A percentile compares a stretch with the other conserved stretches of the same genome.
phyloP scores from a whole-genome alignment of 64 coral and sea anemone genomes.

The Platygyra sinensis region DNA sequence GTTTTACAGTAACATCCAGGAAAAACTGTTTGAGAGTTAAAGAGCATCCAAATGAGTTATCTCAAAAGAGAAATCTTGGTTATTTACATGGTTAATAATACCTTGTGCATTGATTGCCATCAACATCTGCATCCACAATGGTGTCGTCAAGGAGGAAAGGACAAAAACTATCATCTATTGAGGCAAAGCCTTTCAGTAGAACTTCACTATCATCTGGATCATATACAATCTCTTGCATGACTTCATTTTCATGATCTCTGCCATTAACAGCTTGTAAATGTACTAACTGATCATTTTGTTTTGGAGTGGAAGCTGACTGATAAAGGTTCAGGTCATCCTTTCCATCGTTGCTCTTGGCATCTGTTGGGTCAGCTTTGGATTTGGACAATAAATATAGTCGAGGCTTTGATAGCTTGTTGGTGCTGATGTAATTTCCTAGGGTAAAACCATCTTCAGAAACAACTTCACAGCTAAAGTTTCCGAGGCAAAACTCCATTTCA shows the following conservation, averaged over 20 bases:
- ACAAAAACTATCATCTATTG: not conserved
- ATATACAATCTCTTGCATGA: not conserved
- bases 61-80: not conserved
- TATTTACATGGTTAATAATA: not conserved
- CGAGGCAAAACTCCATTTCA: conserved; percentile 13
- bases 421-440: not conserved
- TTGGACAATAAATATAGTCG: conserved; percentile 11
- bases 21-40: not conserved
- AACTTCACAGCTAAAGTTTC: conserved; percentile 6
- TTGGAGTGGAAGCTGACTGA: conserved; percentile 14
- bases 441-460: conserved; percentile 1
- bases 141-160: conserved; percentile 3
- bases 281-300: not conserved
- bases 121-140: no score
- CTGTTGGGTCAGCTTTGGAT: not conserved
- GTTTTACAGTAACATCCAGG: not conserved
- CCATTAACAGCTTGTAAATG: not conserved
- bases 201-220: conserved; percentile 17
- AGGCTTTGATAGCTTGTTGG: conserved; percentile 17
- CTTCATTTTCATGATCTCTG: conserved; percentile 8
- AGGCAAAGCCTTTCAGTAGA: conserved; percentile 23
- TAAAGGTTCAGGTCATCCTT: not conserved
- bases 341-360: not conserved
- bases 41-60: not conserved
- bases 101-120: conserved; percentile 26